Evolutionary conservation across 2,797 vertebrate species (phyloP), one percentile per base, ranked within the genome.

Genomic region (Ciconia nigra): DNA sequence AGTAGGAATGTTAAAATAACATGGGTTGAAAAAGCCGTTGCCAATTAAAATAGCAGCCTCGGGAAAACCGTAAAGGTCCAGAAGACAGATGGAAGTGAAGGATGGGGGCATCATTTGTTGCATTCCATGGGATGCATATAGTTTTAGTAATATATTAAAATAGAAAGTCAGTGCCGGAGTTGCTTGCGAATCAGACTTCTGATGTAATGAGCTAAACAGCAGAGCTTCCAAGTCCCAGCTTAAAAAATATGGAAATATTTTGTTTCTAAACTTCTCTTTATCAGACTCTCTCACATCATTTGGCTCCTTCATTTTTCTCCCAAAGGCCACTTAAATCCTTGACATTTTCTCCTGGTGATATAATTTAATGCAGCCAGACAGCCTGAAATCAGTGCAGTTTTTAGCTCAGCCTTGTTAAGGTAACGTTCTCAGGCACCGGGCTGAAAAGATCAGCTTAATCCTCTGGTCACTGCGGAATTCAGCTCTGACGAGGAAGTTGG

Each of bases 291-390:
- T 95, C 95, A 96, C 95, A 89, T 93, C 66, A 33, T 97, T 96
- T 96, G 96, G 83, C 95, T 95, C 87, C 91, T 76, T 83, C 49
- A 0, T 94, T 94, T 96, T 87, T 67, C 92, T 93, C 94, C 93
- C 96, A 92, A 95, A 96, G 95, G 95, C 96, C 91, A 59, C 93
- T 97, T 96, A 96, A 96, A 94, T 96, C 94, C 92, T 88, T 96
- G 95, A 96, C 96, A 96, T 97, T 97, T 97, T 96, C 91, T 96
- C 72, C 94, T 70, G 92, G 79, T 96, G 96, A 96, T 96, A 93
- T 93, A 95, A 96, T 94, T 95, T 90, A 96, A 94, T 79, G 97
- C 70, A 72, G 84, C 87, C 96, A 96, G 97, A 94, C 97, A 97
- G 97, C 83, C 95, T 94, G 95, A 96, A 91, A 90, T 83, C 58